Conservation (phyloP, 2,113 vertebrate species). For the Sylvia atricapilla region DNA sequence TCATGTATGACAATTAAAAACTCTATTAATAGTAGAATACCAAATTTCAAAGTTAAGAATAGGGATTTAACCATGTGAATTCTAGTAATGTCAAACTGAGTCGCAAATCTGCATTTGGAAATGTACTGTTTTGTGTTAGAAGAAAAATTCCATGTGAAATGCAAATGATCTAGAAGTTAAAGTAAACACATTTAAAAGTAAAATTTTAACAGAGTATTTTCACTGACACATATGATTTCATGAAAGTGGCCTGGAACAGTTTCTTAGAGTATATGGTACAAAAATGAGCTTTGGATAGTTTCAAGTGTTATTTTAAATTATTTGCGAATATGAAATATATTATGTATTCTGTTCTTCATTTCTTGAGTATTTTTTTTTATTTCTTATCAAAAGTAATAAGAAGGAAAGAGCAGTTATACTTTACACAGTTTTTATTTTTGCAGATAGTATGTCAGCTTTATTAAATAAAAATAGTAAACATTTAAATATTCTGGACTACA, state of each 20-base stretch:
- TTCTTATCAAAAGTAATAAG: not conserved
- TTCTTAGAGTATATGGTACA: not conserved
- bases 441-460: not conserved
- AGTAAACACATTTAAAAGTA: not conserved
- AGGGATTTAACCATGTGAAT: not conserved
- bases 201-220: conserved; percentile 12
- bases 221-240: not conserved
- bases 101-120: not conserved
- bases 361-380: not conserved
- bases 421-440: not conserved
- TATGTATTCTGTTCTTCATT: not conserved
- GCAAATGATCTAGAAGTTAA: not conserved
- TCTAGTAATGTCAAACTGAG: not conserved
- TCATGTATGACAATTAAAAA: not conserved
- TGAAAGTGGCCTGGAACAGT: not conserved
- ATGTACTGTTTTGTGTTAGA: not conserved
- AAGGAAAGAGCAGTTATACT: not conserved
- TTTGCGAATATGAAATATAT: not conserved
- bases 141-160: not conserved
- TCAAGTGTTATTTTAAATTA: not conserved
- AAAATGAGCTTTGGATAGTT: not conserved
- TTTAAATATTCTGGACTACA: not conserved
- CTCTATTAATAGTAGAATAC: not conserved
- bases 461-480: not conserved
- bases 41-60: not conserved